Evolutionary conservation across 2,113 vertebrate species (phyloP).

Genomic region (Myotis brandtii): DNA sequence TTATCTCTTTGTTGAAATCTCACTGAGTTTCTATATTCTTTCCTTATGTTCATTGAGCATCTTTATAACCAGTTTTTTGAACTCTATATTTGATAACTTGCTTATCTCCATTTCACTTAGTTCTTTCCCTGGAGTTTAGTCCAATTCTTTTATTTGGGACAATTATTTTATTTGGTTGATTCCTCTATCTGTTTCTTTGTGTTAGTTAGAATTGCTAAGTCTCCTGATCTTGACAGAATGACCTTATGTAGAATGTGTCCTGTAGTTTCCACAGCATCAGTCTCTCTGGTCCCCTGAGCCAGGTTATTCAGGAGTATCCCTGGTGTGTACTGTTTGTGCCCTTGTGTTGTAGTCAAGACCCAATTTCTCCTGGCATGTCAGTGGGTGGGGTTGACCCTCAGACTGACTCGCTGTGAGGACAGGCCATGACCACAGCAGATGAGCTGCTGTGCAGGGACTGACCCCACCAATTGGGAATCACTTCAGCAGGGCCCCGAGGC

Average conservation of each 20-base stretch:
- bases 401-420: not conserved
- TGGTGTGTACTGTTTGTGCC: not conserved
- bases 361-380: not conserved
- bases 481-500: not conserved
- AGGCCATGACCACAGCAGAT: not conserved
- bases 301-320: not conserved
- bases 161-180: not conserved
- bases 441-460: not conserved
- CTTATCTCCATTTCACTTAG: not conserved
- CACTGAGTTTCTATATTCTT: not conserved
- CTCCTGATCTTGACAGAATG: not conserved
- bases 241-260: not conserved
- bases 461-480: not conserved
- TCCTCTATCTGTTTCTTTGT: not conserved
- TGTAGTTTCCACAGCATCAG: not conserved
- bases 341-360: not conserved
- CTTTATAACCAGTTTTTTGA: not conserved
- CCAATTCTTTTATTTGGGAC: not conserved
- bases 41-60: not conserved
- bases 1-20: not conserved
- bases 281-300: not conserved
- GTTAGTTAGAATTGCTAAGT: not conserved
- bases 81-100: not conserved
- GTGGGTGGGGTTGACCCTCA: not conserved
- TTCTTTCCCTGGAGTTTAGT: not conserved